Conservation (phyloP, 2,797 vertebrate genomes). For the Hydrophis major region DNA sequence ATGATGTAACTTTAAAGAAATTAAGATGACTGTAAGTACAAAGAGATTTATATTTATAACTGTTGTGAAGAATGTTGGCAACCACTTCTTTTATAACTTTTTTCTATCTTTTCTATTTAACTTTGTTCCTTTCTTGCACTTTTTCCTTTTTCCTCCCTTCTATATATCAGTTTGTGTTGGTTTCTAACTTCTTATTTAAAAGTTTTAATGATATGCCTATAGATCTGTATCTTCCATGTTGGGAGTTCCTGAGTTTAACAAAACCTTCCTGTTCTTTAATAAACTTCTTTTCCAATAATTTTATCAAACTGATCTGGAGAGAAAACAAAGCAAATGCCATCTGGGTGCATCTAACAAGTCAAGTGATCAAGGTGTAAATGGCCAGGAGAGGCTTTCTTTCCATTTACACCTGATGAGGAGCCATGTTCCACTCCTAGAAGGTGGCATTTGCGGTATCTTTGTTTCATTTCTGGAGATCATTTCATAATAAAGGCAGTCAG, state of each 20-base stretch:
- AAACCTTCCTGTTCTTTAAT: slow-evolving; percentile 24
- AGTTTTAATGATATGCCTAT: not conserved
- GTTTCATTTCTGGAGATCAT: slow-evolving; percentile 27
- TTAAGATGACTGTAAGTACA: not conserved
- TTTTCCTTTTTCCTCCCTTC: not conserved
- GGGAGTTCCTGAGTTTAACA: slow-evolving; percentile 23
- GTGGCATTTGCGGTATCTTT: slow-evolving; percentile 13
- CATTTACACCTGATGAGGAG: slow-evolving; percentile 61
- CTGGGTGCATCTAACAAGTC: slow-evolving; percentile 59
- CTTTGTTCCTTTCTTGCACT: not conserved
- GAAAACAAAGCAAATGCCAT: slow-evolving; percentile 39
- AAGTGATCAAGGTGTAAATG: slow-evolving; percentile 65
- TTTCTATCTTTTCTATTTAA: not conserved
- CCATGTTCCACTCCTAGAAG: slow-evolving; percentile 51
- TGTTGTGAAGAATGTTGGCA: not conserved
- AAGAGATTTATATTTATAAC: not conserved
- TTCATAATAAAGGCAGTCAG: slow-evolving; percentile 22
- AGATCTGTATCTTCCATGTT: not conserved
- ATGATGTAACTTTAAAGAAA: not conserved
- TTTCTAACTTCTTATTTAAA: not conserved
- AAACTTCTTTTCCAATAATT: not conserved
- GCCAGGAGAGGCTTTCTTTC: slow-evolving; percentile 53
- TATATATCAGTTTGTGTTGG: not conserved
- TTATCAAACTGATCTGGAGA: slow-evolving; percentile 50
- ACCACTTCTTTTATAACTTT: not conserved